Conservation (phyloP, 2,113 vertebrate genomes). For the Indicator indicator region DNA sequence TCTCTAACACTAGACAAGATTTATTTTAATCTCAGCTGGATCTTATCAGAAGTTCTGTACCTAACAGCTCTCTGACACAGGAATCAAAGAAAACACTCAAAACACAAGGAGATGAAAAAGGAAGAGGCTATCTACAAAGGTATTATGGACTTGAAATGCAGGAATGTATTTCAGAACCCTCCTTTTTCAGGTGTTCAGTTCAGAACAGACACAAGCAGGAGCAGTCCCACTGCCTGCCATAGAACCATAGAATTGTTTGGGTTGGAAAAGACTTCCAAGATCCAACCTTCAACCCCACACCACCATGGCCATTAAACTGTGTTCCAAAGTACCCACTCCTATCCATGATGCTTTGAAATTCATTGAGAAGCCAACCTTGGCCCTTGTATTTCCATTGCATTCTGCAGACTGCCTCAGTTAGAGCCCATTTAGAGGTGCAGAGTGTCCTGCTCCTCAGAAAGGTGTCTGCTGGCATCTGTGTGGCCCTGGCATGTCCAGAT, state of each 20-base stretch:
- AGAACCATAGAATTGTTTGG: neutral
- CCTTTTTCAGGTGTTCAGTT: neutral
- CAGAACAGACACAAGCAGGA: neutral
- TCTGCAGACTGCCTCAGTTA: neutral
- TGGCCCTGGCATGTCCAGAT: neutral
- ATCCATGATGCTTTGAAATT: neutral
- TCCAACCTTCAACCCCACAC: no score
- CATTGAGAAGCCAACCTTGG: fast-evolving
- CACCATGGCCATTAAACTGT: no score
- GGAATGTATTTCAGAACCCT: neutral
- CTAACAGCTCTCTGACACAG: slow-evolving; percentile 43
- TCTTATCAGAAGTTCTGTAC: slow-evolving; percentile 9
- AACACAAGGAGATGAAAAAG: neutral
- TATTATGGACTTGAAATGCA: neutral
- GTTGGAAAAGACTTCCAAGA: no score
- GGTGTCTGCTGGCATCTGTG: slow-evolving; percentile 14
- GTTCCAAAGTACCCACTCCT: no score
- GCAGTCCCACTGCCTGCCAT: neutral
- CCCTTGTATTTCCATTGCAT: neutral
- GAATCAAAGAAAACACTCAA: slow-evolving; percentile 38
- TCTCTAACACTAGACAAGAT: slow-evolving; percentile 45
- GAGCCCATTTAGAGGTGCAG: neutral
- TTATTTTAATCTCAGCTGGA: slow-evolving; percentile 63
- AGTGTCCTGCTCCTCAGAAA: neutral
- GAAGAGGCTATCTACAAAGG: neutral